phyloP scores from a whole-genome alignment of 2,113 vertebrate genomes.

The Dasypus novemcinctus region DNA sequence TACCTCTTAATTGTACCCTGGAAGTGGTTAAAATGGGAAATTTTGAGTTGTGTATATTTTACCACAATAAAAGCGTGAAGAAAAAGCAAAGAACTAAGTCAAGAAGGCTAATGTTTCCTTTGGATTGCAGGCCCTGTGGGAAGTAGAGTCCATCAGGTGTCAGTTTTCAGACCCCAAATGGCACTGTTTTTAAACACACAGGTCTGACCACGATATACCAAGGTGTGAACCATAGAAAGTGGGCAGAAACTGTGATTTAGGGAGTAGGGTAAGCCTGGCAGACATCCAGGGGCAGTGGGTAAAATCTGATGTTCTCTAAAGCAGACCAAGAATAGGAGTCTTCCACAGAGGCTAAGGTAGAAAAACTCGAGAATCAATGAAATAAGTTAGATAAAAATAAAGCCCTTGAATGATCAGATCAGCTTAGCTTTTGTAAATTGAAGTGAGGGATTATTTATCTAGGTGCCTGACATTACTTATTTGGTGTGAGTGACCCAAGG shows the following conservation, averaged over 20 bases:
- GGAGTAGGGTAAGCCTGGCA: background rate
- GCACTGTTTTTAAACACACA: background rate
- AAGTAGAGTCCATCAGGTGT: background rate
- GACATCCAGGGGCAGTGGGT: background rate
- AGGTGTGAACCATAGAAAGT: background rate
- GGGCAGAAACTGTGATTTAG: background rate
- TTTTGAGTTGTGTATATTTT: no score
- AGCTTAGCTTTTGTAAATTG: background rate
- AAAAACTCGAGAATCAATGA: background rate
- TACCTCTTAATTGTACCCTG: no score
- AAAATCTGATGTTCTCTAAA: background rate
- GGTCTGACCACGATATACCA: background rate
- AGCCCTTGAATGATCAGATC: background rate
- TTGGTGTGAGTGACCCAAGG: background rate
- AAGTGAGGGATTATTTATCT: background rate
- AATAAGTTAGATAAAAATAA: background rate
- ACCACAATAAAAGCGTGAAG: no score
- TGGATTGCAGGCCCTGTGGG: background rate
- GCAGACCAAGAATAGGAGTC: background rate
- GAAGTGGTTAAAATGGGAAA: no score
- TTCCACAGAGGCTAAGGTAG: background rate
- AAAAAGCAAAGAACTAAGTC: background rate
- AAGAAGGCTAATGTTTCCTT: background rate
- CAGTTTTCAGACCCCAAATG: background rate
- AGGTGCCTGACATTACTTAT: background rate